Conservation (phyloP, 2,797 vertebrate genomes). For the Clarias platycephalus region DNA sequence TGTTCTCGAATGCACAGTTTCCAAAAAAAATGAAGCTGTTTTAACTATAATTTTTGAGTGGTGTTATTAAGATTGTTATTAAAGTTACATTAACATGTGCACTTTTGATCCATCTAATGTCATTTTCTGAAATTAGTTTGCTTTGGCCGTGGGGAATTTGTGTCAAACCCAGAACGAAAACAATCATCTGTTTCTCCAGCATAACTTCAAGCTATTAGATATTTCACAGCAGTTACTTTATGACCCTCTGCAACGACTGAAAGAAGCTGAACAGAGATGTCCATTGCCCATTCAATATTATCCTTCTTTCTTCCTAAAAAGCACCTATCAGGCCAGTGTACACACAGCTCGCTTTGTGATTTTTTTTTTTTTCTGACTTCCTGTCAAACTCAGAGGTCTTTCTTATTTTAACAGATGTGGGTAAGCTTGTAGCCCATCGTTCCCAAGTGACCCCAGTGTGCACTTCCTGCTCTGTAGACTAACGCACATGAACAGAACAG, state of each 20-base stretch:
- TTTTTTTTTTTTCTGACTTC: constrained; percentile 43
- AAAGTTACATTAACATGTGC: constrained; percentile 12
- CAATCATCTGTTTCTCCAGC: constrained; percentile 29
- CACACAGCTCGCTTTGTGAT: constrained; percentile 47
- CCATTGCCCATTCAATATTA: constrained; percentile 47
- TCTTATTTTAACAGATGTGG: constrained; percentile 81
- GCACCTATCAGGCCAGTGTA: constrained; percentile 49
- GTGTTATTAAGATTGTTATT: neutral
- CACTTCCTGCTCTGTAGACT: constrained; percentile 78
- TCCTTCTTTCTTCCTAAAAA: constrained; percentile 48
- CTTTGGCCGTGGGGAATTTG: constrained; percentile 17
- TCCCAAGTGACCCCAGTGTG: constrained; percentile 71
- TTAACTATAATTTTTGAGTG: constrained; percentile 9
- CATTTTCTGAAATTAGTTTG: constrained; percentile 35
- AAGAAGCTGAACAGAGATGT: constrained; percentile 41
- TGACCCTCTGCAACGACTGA: constrained; percentile 29
- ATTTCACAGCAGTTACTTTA: constrained; percentile 32
- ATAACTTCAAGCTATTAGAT: constrained; percentile 22
- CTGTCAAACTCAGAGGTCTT: constrained; percentile 66
- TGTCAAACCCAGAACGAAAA: constrained; percentile 23
- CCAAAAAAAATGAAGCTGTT: neutral
- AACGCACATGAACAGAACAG: constrained; percentile 78
- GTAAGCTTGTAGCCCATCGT: constrained; percentile 68
- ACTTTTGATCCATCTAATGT: constrained; percentile 28
- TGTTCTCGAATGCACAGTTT: neutral